Evolutionary conservation across 1,140 invertebrate species (phyloP).

Genomic region (Diachasma alloeum): DNA sequence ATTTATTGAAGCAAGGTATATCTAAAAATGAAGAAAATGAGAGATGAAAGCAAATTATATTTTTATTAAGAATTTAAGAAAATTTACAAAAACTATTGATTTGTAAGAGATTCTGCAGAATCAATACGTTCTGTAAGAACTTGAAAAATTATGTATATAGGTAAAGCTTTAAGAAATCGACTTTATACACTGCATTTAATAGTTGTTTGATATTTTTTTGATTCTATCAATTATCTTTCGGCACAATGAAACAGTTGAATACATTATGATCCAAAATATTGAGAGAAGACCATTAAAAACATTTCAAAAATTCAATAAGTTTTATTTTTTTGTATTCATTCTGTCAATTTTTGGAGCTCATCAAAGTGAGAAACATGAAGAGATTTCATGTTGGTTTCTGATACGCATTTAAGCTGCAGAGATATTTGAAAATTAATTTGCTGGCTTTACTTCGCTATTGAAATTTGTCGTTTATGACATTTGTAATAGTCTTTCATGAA

Average conservation of each 20-base stretch:
- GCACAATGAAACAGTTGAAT: not conserved
- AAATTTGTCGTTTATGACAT: too few species aligned
- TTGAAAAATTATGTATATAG: not conserved
- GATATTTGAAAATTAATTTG: too few species aligned
- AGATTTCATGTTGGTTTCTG: too few species aligned
- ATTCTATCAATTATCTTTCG: not conserved
- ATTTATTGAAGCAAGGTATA: not conserved
- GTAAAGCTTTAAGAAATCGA: conserved; percentile 12
- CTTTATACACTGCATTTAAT: conserved; percentile 4
- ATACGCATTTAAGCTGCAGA: too few species aligned
- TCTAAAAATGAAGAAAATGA: not conserved
- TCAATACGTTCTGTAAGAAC: conserved; percentile 2
- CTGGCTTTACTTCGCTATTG: too few species aligned
- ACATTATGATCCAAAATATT: not conserved
- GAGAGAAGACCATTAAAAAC: not conserved
- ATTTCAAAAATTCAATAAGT: not conserved
- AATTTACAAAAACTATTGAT: conserved; percentile 6
- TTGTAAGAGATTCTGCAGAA: not conserved
- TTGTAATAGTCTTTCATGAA: too few species aligned
- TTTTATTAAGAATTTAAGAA: not conserved
- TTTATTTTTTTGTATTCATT: too few species aligned
- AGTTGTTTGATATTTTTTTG: not conserved
- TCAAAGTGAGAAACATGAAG: too few species aligned
- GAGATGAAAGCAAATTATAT: conserved; percentile 2
- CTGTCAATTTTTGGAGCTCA: too few species aligned